Base-by-base conservation (phyloP, 1,140 invertebrate species). In the Piezodorus guildinii region DNA sequence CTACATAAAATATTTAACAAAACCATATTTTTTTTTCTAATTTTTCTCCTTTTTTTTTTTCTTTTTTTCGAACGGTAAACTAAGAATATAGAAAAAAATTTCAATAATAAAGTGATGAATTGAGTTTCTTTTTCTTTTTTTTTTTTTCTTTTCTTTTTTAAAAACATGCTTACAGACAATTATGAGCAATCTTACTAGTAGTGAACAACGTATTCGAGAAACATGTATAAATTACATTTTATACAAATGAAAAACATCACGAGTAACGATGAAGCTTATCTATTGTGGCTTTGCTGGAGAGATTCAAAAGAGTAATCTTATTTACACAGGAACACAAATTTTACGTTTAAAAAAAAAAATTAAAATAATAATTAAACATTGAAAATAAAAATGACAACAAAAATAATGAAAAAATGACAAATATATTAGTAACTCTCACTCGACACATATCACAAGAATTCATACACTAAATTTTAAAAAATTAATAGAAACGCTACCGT, bases 171-270 rank as follows among this genome's bases (percentile, higher is more conserved):
- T 56, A 56, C 23, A 56, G 9, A 56, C 9, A 56, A 56, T 56
- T 23, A 63, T 63, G 62, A 63, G 62, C 62, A 63, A 63, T 52
- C 51, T 30, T 30, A 30, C 27, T 52, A 63, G 17, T 52, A 63
- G 23, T 63, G 62, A 52, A 63, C 62, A 64, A 34, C 15, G 45
- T 56, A 64, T 27, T 43, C 45, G 34, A 49, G 14, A 15, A n/a
- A 45, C 30, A 34, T 39, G n/a, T 39, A 58, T 21, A 58, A 44
- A 64, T 58, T 54, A 64, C 62, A 45, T 64, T 64, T n/a, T 64
- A 54, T 64, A 64, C 62, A 64, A 58, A 54, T 23, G 39, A 39
- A n/a, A n/a, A 64, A 64, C 54, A 59, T 58, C 44, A 64, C 19
- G 17, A 56, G 34, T 49, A 34, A n/a, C n/a, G n/a, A n/a, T n/a